Percentiles rank a stretch among this genome's conserved stretches.
phyloP scores from a whole-genome alignment of 1,140 invertebrate genomes.

The Trichogramma pretiosum region DNA sequence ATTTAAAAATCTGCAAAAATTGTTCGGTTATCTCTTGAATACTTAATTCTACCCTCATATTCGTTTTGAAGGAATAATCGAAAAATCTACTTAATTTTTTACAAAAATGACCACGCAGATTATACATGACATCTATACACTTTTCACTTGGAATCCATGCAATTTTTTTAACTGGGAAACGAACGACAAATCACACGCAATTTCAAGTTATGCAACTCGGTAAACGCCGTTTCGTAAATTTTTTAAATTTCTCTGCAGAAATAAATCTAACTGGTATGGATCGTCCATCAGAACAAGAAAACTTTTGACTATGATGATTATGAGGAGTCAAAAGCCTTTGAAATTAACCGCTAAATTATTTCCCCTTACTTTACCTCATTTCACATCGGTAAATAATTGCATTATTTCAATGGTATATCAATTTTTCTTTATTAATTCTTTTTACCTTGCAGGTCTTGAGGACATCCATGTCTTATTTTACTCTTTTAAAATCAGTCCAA shows the following conservation, averaged over 20 bases:
- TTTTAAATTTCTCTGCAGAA: no score
- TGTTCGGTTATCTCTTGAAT: no score
- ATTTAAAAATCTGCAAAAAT: no score
- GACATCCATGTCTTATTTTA: constrained; percentile 17
- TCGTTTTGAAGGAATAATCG: no score
- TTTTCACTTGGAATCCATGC: no score
- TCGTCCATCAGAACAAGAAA: neutral
- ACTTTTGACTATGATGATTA: constrained; percentile 5
- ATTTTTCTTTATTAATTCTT: neutral
- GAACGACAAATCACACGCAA: no score
- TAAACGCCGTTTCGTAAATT: neutral
- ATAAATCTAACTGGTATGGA: constrained; percentile 9
- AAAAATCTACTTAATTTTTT: no score
- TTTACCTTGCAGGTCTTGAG: constrained; percentile 17
- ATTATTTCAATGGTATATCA: neutral
- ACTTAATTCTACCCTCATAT: no score
- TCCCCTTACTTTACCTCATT: neutral
- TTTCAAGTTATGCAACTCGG: no score
- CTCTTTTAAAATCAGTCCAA: constrained; percentile 3
- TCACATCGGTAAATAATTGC: constrained; percentile 6
- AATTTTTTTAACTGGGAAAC: no score
- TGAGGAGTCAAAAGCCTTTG: constrained; percentile 5
- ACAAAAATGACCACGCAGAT: no score
- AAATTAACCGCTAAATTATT: neutral
- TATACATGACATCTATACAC: no score